These are phyloP conservation scores for Urocitellus parryii DNA, from an alignment of 2,113 vertebrate species.

Conservation along the genomic window DNA sequence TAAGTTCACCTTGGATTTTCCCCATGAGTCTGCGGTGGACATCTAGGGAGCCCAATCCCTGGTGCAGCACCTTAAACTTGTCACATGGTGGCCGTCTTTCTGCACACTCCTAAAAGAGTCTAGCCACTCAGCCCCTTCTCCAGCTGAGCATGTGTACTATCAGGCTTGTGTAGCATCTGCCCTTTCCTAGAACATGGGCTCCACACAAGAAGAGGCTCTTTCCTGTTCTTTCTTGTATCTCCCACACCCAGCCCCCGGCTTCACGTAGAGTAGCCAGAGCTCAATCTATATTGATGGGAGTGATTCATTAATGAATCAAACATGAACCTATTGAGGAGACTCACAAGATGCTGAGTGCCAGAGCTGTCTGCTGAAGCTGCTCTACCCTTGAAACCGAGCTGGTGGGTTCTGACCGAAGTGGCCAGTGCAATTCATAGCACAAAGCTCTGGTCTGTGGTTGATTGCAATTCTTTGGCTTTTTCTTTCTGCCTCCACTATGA, in stretches of 20 bases:
- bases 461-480: not conserved
- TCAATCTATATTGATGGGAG: not conserved
- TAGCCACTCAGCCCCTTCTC: not conserved
- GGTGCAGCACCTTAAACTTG: fast-evolving
- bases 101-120: fast-evolving
- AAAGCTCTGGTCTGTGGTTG: not conserved
- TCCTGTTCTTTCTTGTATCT: not conserved
- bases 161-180: not conserved
- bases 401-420: not conserved
- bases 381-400: not conserved
- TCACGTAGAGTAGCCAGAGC: not conserved
- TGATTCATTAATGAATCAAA: constrained; percentile 22
- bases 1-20: not conserved
- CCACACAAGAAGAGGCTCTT: not conserved
- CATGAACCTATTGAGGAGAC: not conserved
- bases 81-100: fast-evolving
- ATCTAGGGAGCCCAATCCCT: not conserved
- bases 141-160: not conserved
- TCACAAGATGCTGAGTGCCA: not conserved
- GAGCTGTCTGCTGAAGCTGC: not conserved
- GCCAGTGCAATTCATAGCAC: not conserved
- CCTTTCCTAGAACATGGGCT: not conserved
- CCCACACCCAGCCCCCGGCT: not conserved
- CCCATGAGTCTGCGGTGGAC: not conserved
- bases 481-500: not conserved